Evolutionary conservation across 2,113 vertebrate genomes (phyloP), one percentile per base, ranked within the genome.

Genomic region (Macrotis lagotis): DNA sequence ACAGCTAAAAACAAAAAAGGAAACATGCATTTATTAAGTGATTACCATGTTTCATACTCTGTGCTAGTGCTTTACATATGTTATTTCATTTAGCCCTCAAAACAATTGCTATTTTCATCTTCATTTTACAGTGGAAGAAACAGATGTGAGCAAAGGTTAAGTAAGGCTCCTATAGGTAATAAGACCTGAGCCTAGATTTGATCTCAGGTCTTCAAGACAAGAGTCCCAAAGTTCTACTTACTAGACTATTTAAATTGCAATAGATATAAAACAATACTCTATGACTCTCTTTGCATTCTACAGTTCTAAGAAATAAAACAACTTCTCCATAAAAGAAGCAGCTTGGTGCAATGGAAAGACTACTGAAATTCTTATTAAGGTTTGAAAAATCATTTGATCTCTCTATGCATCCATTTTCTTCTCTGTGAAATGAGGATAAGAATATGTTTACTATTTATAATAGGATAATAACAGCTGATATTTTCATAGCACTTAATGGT

Each of bases 401-500:
- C 48, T 94, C 12, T 16, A 5, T 50, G 37, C 4, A 8, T 55
- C 44, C 25, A 4, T 92, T 94, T 93, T 22, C 47, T 66, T 8
- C 28, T 91, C 47, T 93, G 10, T 89, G 51, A 90, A 92, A 93
- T 53, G 16, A 94, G 31, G 88, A 47, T 94, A 91, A 88, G 95
- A 89, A 48, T 95, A 93, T 83, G 66, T 83, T 83, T 24, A 24
- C 66, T 83, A 83, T 44, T 83, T 83, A 24, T 83, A 83, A 83
- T 83, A 83, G 16, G 66, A 83, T 83, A 44, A 44, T 44, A 83
- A 83, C 37, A 83, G n/a, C 66, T 83, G 66, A 22, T 83, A 83
- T 83, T 44, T 83, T 83, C n/a, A 31, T 83, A 44, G n/a, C n/a
- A 83, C 66, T n/a, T 83, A 83, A 83, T 83, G 66, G 66, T 83